Percentiles rank a stretch among this genome's conserved stretches.
Conservation (phyloP, 2,888 invertebrate species). For the Microplitis manilae region DNA sequence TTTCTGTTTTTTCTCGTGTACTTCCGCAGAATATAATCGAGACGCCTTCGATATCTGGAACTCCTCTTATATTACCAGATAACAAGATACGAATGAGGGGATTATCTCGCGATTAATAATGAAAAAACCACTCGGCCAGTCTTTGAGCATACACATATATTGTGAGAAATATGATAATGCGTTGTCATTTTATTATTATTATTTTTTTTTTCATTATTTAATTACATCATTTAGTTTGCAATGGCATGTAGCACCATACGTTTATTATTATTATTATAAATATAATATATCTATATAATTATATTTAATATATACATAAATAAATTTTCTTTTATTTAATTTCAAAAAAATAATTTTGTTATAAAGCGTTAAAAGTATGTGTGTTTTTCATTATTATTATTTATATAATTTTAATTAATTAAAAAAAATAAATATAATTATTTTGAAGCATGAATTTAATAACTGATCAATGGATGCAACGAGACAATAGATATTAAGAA, state of each 20-base stretch:
- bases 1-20: conserved; percentile 25
- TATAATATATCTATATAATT: neutral
- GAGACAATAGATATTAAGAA: conserved; percentile 7
- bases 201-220: conserved; percentile 17
- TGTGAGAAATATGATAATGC: conserved; percentile 24
- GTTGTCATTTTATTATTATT: conserved; percentile 19
- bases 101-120: conserved; percentile 24
- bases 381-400: conserved; percentile 38
- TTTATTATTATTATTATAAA: neutral
- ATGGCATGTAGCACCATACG: conserved; percentile 55
- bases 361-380: conserved; percentile 25
- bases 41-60: conserved; percentile 21
- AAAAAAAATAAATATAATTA: conserved; percentile 26
- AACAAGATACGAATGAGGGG: conserved; percentile 30
- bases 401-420: conserved; percentile 28
- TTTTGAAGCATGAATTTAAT: conserved; percentile 24
- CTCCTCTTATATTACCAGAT: conserved; percentile 13
- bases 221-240: conserved; percentile 54
- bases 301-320: neutral
- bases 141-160: conserved; percentile 29
- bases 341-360: conserved; percentile 30
- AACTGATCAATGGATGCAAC: conserved; percentile 32
- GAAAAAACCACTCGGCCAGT: conserved; percentile 23
- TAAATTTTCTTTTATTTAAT: conserved; percentile 24
- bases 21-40: conserved; percentile 27